Evolutionary conservation across 1,140 invertebrate species (phyloP).

Genomic region (Drosophila sturtevanti): DNA sequence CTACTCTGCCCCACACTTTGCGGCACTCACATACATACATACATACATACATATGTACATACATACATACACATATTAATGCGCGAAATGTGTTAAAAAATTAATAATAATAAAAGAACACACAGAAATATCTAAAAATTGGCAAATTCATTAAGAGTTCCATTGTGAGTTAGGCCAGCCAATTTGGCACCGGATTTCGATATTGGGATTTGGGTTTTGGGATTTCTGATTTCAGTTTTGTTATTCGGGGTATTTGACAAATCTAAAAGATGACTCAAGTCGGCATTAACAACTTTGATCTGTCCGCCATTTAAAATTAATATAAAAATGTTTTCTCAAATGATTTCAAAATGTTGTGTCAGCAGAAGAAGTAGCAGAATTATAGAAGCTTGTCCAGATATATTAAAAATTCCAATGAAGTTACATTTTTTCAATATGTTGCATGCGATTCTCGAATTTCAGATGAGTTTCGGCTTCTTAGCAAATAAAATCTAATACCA

Average conservation of each 20-base stretch:
- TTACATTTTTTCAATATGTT: neutral
- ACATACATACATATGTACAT: too few species aligned
- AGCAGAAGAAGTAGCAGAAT: neutral
- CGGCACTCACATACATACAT: conserved; percentile 26
- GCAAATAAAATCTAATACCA: conserved; percentile 1
- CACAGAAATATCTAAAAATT: conserved; percentile 54
- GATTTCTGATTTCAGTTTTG: neutral
- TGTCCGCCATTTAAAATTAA: neutral
- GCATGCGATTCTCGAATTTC: conserved; percentile 2
- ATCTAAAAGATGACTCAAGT: conserved; percentile 44
- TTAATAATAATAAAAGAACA: conserved; percentile 52
- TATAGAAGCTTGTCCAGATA: neutral
- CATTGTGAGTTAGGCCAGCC: conserved; percentile 55
- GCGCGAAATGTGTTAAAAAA: conserved; percentile 71
- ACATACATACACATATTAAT: conserved; percentile 49
- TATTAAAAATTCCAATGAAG: conserved; percentile 7
- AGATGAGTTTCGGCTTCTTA: conserved; percentile 2
- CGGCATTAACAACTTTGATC: conserved; percentile 46
- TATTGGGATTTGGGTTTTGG: neutral
- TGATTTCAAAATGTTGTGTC: neutral
- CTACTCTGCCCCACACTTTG: neutral
- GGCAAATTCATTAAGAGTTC: conserved; percentile 59
- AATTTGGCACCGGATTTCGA: conserved; percentile 31
- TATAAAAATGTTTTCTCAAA: neutral
- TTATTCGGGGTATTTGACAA: conserved; percentile 1